Conservation (phyloP, 2,888 invertebrate genomes). For the Silvanus unidentatus region DNA sequence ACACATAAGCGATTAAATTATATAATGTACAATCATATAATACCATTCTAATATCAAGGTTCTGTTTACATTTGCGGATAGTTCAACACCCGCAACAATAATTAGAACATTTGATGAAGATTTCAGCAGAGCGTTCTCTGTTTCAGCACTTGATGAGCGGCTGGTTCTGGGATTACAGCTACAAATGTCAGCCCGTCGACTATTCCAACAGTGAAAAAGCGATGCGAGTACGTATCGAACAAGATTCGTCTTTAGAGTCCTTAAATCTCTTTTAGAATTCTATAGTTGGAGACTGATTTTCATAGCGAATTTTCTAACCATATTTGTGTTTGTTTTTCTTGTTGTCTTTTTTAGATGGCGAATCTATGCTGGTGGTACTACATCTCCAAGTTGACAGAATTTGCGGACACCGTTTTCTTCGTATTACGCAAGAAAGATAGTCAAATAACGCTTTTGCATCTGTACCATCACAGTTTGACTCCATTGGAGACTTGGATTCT, state of each 20-base stretch:
- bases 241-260: too few species aligned
- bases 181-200: conserved; percentile 90
- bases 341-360: conserved; percentile 62
- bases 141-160: conserved; percentile 85
- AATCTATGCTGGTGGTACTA: conserved; percentile 86
- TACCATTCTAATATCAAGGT: conserved; percentile 1
- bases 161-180: conserved; percentile 88
- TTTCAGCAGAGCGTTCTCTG: too few species aligned
- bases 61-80: neutral
- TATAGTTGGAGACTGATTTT: too few species aligned
- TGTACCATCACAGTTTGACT: conserved; percentile 78
- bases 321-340: neutral
- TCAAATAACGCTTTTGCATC: conserved; percentile 76
- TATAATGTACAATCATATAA: conserved; percentile 2
- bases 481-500: conserved; percentile 74
- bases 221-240: conserved; percentile 63
- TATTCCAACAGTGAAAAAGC: conserved; percentile 80
- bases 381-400: conserved; percentile 82
- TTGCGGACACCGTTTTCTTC: conserved; percentile 83
- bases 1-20: conserved; percentile 2
- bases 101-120: too few species aligned
- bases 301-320: too few species aligned
- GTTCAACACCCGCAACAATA: neutral
- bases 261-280: too few species aligned
- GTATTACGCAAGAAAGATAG: conserved; percentile 78